These are phyloP conservation scores for Acrobasis repandana DNA, from an alignment of 2,888 invertebrate species.

Conservation along the genomic window DNA sequence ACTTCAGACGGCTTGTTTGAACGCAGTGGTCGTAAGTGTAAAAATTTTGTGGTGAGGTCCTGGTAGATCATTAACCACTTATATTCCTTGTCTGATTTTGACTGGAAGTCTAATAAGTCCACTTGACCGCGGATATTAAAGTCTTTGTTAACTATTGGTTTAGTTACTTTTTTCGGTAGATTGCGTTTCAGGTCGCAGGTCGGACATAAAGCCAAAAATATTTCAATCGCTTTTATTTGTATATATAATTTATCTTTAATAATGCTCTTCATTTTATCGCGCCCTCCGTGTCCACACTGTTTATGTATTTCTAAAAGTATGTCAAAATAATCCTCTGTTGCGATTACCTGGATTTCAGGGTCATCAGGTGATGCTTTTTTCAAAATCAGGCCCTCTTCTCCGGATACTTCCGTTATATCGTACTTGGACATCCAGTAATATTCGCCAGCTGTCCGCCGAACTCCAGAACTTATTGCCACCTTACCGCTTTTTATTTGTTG, in stretches of 20 bases:
- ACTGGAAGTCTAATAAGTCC: slow-evolving; percentile 23
- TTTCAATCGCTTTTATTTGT: slow-evolving; percentile 24
- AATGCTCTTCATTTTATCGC: slow-evolving; percentile 23
- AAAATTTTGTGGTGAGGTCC: slow-evolving; percentile 47
- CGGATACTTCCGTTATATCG: slow-evolving; percentile 13
- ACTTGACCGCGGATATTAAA: not conserved
- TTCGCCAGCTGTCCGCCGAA: slow-evolving; percentile 7
- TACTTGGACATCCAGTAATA: slow-evolving; percentile 26
- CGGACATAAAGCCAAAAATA: slow-evolving; percentile 25
- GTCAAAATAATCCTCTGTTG: not conserved
- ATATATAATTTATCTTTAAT: slow-evolving; percentile 25
- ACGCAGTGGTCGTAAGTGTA: slow-evolving; percentile 36
- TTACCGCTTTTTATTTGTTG: slow-evolving; percentile 12
- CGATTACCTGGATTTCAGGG: not conserved
- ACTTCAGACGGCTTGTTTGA: slow-evolving; percentile 38
- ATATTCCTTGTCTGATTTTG: slow-evolving; percentile 40
- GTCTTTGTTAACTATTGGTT: not conserved
- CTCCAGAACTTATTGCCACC: slow-evolving; percentile 8
- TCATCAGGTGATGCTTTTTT: not conserved
- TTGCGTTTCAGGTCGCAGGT: slow-evolving; percentile 7
- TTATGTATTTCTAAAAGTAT: slow-evolving; percentile 1
- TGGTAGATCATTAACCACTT: slow-evolving; percentile 47
- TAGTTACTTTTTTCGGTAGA: slow-evolving; percentile 7
- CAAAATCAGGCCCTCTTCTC: slow-evolving; percentile 11
- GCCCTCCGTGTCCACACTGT: slow-evolving; percentile 26